Evolutionary conservation across 2,797 vertebrate species (phyloP).

Genomic region (Notoglanidium macrostoma): DNA sequence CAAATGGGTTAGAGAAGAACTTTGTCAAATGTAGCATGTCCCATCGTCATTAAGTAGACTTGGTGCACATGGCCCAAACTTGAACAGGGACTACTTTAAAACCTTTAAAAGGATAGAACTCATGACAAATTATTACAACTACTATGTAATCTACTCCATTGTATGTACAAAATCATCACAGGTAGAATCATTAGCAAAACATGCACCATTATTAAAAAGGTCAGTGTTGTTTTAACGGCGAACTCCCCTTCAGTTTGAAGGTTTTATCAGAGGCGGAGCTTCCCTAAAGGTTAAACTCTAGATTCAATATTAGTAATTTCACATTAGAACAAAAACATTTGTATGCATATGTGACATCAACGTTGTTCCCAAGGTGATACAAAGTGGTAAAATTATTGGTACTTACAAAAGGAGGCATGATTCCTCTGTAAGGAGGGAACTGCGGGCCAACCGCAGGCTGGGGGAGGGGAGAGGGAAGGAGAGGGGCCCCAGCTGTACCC

Average conservation of each 20-base stretch:
- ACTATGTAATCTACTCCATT: neutral
- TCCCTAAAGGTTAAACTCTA: neutral
- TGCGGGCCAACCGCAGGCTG: slow-evolving; percentile 83
- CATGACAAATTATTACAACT: neutral
- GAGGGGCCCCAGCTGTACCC: slow-evolving; percentile 77
- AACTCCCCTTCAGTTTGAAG: neutral
- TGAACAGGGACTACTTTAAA: neutral
- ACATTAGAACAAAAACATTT: neutral
- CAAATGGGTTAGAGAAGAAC: neutral
- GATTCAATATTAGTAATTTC: neutral
- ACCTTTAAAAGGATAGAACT: neutral
- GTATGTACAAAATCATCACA: neutral
- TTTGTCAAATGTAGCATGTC: neutral
- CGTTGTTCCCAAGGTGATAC: no score
- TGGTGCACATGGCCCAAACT: neutral
- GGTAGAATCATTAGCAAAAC: no score
- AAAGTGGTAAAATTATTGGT: neutral
- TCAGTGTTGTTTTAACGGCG: neutral
- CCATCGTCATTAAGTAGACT: neutral
- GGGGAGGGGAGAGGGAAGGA: slow-evolving; percentile 74
- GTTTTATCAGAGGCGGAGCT: neutral
- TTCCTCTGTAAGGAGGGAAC: slow-evolving; percentile 87
- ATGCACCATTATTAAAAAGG: neutral
- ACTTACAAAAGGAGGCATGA: slow-evolving; percentile 92
- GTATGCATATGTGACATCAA: neutral